phyloP scores from a whole-genome alignment of 2,888 invertebrate species.

The Oasisia sp. region DNA sequence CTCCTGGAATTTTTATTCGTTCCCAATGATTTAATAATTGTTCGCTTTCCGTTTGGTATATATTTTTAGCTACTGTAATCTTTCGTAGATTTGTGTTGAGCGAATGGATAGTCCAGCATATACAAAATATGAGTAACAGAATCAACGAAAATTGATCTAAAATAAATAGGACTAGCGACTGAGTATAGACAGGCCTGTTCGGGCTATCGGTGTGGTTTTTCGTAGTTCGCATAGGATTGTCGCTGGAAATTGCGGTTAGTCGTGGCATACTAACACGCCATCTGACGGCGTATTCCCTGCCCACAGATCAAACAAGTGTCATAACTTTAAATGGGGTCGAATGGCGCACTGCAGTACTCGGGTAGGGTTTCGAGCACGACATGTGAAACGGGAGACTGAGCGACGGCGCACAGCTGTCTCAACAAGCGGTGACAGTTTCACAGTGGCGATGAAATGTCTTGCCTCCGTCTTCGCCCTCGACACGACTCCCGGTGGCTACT shows the following conservation, averaged over 20 bases:
- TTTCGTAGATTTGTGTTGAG: too few relatives aligned
- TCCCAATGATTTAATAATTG: too few relatives aligned
- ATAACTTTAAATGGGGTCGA: not conserved
- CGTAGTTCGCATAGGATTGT: not conserved
- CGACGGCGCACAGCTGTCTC: not conserved
- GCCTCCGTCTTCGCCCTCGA: not conserved
- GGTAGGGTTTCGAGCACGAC: not conserved
- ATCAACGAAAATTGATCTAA: too few relatives aligned
- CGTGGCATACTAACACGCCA: not conserved
- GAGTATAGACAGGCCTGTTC: too few relatives aligned
- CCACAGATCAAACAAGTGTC: not conserved
- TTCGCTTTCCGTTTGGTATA: too few relatives aligned
- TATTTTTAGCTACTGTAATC: too few relatives aligned
- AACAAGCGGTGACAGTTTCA: not conserved
- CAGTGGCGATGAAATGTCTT: constrained; percentile 11
- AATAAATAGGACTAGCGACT: too few relatives aligned
- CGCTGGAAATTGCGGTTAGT: not conserved
- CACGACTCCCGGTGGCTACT: not conserved
- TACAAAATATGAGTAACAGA: too few relatives aligned
- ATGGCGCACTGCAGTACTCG: not conserved
- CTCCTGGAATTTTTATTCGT: too few relatives aligned
- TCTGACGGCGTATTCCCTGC: not conserved
- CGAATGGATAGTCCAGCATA: too few relatives aligned
- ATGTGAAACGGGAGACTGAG: not conserved
- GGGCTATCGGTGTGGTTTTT: too few relatives aligned